phyloP scores from a whole-genome alignment of 2,113 vertebrate genomes.

The Beaufortia kweichowensis region DNA sequence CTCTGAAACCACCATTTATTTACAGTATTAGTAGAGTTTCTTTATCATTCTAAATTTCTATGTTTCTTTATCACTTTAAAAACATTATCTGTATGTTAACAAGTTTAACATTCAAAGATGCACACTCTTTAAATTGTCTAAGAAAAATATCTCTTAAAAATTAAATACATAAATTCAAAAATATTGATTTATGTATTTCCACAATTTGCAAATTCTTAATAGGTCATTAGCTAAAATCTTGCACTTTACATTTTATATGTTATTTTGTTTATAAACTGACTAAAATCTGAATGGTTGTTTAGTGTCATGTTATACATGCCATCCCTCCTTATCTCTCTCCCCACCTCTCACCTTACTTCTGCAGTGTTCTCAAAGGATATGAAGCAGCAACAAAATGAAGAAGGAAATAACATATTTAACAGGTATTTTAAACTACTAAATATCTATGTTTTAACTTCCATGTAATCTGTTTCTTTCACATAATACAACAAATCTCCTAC shows the following conservation, averaged over 20 bases:
- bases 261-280: not conserved
- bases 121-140: not conserved
- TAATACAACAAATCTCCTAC: no score
- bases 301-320: not conserved
- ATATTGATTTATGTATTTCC: not conserved
- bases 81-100: not conserved
- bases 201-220: not conserved
- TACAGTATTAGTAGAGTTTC: conserved; percentile 1
- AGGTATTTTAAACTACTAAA: conserved; percentile 1
- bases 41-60: no score
- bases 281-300: not conserved
- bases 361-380: not conserved
- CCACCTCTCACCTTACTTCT: not conserved
- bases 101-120: no score
- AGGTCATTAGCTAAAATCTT: not conserved
- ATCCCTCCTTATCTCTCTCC: not conserved
- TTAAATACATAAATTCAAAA: not conserved
- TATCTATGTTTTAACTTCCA: not conserved
- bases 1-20: not conserved
- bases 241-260: not conserved
- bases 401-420: conserved; percentile 14
- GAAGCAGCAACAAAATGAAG: conserved; percentile 25
- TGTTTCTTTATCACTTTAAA: no score
- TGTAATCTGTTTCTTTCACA: not conserved
- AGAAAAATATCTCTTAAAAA: not conserved